Conservation (phyloP, 2,888 invertebrate genomes). For the Graphium colonna region DNA sequence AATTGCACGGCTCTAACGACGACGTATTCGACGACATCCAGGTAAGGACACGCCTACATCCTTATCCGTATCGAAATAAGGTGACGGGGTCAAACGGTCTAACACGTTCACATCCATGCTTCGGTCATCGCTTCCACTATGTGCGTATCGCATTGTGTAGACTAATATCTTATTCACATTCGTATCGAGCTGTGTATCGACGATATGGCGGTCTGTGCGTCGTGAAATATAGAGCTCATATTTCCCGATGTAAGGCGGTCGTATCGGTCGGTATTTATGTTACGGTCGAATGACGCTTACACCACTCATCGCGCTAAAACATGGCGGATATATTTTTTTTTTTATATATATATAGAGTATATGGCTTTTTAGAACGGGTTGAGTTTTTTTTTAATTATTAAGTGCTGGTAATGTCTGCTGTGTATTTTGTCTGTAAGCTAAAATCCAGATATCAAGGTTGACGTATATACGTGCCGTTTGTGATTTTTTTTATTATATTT, state of each 20-base stretch:
- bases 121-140: slow-evolving; percentile 47
- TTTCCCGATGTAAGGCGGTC: slow-evolving; percentile 53
- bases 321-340: slow-evolving; percentile 38
- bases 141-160: slow-evolving; percentile 30
- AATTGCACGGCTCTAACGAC: slow-evolving; percentile 68
- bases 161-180: slow-evolving; percentile 36
- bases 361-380: slow-evolving; percentile 17
- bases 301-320: slow-evolving; percentile 37
- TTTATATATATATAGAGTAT: slow-evolving; percentile 18
- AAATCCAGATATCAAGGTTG: slow-evolving; percentile 19
- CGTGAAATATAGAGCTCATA: slow-evolving; percentile 74
- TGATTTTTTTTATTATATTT: neutral
- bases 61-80: slow-evolving; percentile 44
- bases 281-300: slow-evolving; percentile 35
- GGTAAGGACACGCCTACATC: slow-evolving; percentile 47
- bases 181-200: slow-evolving; percentile 39
- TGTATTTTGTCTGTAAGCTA: neutral
- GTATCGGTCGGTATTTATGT: slow-evolving; percentile 38
- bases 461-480: neutral
- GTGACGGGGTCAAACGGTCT: slow-evolving; percentile 64
- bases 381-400: slow-evolving; percentile 2
- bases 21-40: slow-evolving; percentile 73
- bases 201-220: slow-evolving; percentile 48
- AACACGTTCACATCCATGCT: slow-evolving; percentile 76
- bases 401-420: neutral